Conservation (phyloP, 2,113 vertebrate species). For the Syngnathus typhle region DNA sequence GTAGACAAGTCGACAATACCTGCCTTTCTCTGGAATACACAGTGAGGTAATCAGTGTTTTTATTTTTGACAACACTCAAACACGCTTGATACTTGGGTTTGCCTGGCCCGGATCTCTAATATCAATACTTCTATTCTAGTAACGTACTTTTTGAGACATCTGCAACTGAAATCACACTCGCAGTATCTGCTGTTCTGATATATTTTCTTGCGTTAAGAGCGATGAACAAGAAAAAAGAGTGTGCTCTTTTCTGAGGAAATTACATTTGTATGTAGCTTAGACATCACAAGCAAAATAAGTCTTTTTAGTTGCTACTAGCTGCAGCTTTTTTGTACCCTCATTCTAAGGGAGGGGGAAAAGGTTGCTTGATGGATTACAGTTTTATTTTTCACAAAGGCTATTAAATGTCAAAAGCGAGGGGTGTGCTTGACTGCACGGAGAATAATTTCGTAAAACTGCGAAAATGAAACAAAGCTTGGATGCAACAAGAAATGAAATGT, state of each 20-base stretch:
- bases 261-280: background rate
- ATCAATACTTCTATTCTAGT: no score
- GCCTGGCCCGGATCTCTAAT: no score
- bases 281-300: slow-evolving; percentile 4
- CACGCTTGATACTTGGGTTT: no score
- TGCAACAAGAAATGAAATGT: background rate
- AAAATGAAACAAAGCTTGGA: slow-evolving; percentile 3
- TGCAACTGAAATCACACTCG: background rate
- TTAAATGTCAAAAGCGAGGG: slow-evolving; percentile 31
- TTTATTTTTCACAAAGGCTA: slow-evolving; percentile 22
- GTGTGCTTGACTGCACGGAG: slow-evolving; percentile 34
- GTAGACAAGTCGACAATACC: no score
- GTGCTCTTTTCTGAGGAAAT: background rate
- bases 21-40: no score
- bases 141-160: background rate
- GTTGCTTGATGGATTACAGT: slow-evolving; percentile 20
- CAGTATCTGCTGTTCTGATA: no score
- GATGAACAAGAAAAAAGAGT: background rate
- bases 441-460: slow-evolving; percentile 7
- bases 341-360: background rate
- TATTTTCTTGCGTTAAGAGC: background rate
- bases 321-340: background rate
- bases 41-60: no score
- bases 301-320: background rate
- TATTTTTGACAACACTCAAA: no score